Percentiles rank a stretch among this genome's conserved stretches.
Evolutionary conservation across 2,113 vertebrate species (phyloP).

Genomic region (Burhinus bistriatus): DNA sequence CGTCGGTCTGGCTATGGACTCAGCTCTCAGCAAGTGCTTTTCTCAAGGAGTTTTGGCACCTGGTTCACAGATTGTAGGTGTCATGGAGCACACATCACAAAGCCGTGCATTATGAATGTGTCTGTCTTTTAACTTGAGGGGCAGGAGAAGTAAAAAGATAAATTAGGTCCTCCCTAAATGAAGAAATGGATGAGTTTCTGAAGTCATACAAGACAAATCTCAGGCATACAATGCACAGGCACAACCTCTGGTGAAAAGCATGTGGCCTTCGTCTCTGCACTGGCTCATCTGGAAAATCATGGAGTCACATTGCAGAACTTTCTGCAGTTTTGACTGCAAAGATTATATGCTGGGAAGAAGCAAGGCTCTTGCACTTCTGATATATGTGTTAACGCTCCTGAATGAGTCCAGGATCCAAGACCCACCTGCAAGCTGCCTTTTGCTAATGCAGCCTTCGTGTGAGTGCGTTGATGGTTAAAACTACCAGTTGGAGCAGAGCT

Average conservation of each 20-base stretch:
- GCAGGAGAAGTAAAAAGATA: neutral
- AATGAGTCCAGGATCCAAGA: neutral
- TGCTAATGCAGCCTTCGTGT: neutral
- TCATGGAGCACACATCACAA: conserved; percentile 35
- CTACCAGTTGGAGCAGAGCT: neutral
- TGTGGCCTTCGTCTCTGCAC: neutral
- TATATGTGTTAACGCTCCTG: neutral
- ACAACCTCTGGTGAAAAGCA: neutral
- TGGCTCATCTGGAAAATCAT: neutral
- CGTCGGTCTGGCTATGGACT: neutral
- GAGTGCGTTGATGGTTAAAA: neutral
- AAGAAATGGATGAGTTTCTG: neutral
- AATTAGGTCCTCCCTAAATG: neutral
- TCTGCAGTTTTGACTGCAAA: neutral
- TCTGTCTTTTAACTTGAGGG: neutral
- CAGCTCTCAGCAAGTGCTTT: neutral
- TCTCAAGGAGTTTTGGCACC: conserved; percentile 17
- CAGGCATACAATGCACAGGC: neutral
- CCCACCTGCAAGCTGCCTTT: neutral
- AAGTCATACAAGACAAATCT: neutral
- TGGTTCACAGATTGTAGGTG: conserved; percentile 45
- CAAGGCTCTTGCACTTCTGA: neutral
- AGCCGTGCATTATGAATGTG: conserved; percentile 44
- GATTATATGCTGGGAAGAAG: neutral
- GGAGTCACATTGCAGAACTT: neutral